These are phyloP conservation scores for Australoheros facetus DNA, from an alignment of 2,797 vertebrate genomes.

Conservation along the genomic window DNA sequence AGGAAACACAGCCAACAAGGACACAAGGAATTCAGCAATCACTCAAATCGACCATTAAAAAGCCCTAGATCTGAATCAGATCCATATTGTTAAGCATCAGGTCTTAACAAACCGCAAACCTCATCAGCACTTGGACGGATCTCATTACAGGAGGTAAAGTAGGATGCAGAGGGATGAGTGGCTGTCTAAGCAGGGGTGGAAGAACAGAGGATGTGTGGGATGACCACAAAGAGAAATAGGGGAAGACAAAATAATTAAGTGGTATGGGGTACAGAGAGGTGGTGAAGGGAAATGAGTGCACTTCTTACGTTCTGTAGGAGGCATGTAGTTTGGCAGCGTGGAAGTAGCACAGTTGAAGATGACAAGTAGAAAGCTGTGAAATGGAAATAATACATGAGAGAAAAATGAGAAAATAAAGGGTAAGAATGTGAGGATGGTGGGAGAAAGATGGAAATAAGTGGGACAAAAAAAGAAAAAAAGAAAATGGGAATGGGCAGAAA, in stretches of 20 bases:
- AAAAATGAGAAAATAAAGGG: constrained; percentile 25
- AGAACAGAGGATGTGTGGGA: constrained; percentile 45
- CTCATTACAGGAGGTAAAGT: constrained; percentile 36
- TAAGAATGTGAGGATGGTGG: constrained; percentile 20
- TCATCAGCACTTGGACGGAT: constrained; percentile 52
- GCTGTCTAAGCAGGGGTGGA: constrained; percentile 26
- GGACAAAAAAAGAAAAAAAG: constrained; percentile 9
- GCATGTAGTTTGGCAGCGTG: constrained; percentile 58
- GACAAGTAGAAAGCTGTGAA: constrained; percentile 65
- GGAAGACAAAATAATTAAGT: constrained; percentile 11
- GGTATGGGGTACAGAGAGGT: not conserved
- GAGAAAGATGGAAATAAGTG: constrained; percentile 14
- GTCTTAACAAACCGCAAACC: constrained; percentile 76
- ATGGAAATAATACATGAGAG: constrained; percentile 54
- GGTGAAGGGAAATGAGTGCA: constrained; percentile 46
- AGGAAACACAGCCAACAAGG: constrained; percentile 52
- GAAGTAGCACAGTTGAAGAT: constrained; percentile 55
- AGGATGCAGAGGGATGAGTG: constrained; percentile 32
- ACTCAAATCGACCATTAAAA: constrained; percentile 45
- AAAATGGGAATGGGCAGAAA: constrained; percentile 56
- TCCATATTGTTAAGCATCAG: constrained; percentile 69
- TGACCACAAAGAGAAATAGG: constrained; percentile 40
- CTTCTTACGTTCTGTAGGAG: constrained; percentile 70
- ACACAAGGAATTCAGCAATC: constrained; percentile 58
- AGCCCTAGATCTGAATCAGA: constrained; percentile 56